These are phyloP conservation scores for Neostethus bicornis DNA, from an alignment of 2,797 vertebrate genomes.

Conservation along the genomic window DNA sequence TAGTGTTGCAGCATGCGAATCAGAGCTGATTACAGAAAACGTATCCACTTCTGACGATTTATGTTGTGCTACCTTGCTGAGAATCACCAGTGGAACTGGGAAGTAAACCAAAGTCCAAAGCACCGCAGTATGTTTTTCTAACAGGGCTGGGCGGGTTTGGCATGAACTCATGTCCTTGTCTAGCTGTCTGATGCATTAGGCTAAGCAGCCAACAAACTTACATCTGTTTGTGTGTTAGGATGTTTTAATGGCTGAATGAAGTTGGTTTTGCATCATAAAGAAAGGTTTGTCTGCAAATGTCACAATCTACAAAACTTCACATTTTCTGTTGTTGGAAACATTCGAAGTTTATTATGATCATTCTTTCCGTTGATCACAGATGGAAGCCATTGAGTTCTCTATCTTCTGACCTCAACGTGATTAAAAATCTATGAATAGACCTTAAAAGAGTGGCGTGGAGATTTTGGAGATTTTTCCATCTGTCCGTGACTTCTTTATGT, in stretches of 20 bases:
- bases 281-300: constrained; percentile 52
- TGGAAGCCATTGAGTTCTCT: constrained; percentile 13
- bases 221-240: constrained; percentile 54
- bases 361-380: constrained; percentile 45
- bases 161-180: constrained; percentile 70
- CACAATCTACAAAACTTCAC: constrained; percentile 42
- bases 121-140: constrained; percentile 67
- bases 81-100: constrained; percentile 73
- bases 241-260: constrained; percentile 43
- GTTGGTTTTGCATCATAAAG: constrained; percentile 55
- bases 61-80: constrained; percentile 68
- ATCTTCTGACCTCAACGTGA: too few species aligned
- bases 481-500: too few species aligned
- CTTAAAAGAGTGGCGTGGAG: too few species aligned
- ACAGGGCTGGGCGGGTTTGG: constrained; percentile 60
- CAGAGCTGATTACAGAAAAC: constrained; percentile 65
- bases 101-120: constrained; percentile 71
- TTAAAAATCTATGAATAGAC: too few species aligned
- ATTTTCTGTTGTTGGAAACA: constrained; percentile 57
- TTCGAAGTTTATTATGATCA: constrained; percentile 47
- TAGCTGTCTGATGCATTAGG: constrained; percentile 59
- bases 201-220: constrained; percentile 51
- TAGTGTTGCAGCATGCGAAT: constrained; percentile 71
- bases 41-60: constrained; percentile 74
- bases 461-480: too few species aligned